Evolutionary conservation across 1,140 invertebrate genomes (phyloP).

Genomic region (Drosophila carrolli): DNA sequence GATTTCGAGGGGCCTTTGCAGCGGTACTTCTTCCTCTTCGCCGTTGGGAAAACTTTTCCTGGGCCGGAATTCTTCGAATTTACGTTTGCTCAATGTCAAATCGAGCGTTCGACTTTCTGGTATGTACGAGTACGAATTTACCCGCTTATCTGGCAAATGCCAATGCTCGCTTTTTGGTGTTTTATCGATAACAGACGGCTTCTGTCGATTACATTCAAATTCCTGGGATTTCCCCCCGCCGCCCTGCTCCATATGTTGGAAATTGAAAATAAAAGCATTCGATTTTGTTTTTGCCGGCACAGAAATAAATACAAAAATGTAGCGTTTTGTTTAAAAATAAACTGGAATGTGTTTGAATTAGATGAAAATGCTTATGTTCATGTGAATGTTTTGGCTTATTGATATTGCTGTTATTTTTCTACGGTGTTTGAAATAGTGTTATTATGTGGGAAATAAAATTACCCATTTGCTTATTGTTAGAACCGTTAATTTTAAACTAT

Average conservation of each 20-base stretch:
- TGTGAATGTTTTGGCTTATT: constrained; percentile 19
- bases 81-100: constrained; percentile 79
- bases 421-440: background rate
- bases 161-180: constrained; percentile 44
- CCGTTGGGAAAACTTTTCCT: constrained; percentile 30
- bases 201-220: constrained; percentile 41
- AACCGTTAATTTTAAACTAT: too few species aligned
- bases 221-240: constrained; percentile 26
- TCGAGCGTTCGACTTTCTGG: constrained; percentile 70
- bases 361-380: constrained; percentile 63
- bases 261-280: constrained; percentile 39
- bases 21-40: constrained; percentile 2
- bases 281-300: constrained; percentile 41
- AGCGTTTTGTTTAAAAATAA: constrained; percentile 78
- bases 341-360: constrained; percentile 80
- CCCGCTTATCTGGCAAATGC: constrained; percentile 50
- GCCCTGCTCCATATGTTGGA: constrained; percentile 6
- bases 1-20: constrained; percentile 8
- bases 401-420: constrained; percentile 21
- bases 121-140: constrained; percentile 55
- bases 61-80: constrained; percentile 61
- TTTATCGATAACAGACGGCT: constrained; percentile 69
- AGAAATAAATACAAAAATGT: constrained; percentile 78
- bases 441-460: too few species aligned
- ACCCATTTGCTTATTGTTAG: too few species aligned